Evolutionary conservation across 2,113 vertebrate species (phyloP), one percentile per base, ranked within the genome.

Genomic region (Urocitellus parryii): DNA sequence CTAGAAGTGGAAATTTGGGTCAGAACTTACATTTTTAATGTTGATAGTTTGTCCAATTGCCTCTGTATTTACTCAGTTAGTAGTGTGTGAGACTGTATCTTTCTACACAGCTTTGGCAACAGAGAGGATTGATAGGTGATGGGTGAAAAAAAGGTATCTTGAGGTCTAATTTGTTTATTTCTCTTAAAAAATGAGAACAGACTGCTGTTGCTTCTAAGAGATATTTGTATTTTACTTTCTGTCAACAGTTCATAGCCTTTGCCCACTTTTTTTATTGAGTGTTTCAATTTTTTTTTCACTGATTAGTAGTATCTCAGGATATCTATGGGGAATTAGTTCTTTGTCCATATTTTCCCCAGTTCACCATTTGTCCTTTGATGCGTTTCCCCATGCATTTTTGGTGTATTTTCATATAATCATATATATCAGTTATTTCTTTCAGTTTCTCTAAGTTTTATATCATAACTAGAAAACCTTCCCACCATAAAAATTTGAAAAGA

Each of bases 401-500:
- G 45, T 8, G 16, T 90, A 65, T 85, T 95, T 95, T 96, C 16
- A 53, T 39, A 9, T 89, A 53, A 90, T 34, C 14, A 25, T 27
- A 65, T 91, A 27, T 83, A 53, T 84, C 32, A 67, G 8, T 37
- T 17, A 82, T 96, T 91, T 93, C 24, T 82, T 89, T 67, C 24
- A 61, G 63, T 17, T 83, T 42, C 72, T 88, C 29, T 89, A n/a
- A 39, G 63, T 70, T 90, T 79, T 78, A 72, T 70, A 8, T 72
- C 61, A 67, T 88, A 85, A 72, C 56, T 85, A 88, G 82, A 93
- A 84, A 96, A 76, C 5, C 61, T 94, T 73, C 10, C 16, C 3
- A 68, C 9, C 11, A 18, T 88, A 67, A 37, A 6, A 8, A 67
- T 83, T 58, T 58, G 24, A 34, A 78, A 88, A 68, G 48, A 27